Base-by-base conservation (phyloP, 2,888 invertebrate species). In the Cerastis leucographa region DNA sequence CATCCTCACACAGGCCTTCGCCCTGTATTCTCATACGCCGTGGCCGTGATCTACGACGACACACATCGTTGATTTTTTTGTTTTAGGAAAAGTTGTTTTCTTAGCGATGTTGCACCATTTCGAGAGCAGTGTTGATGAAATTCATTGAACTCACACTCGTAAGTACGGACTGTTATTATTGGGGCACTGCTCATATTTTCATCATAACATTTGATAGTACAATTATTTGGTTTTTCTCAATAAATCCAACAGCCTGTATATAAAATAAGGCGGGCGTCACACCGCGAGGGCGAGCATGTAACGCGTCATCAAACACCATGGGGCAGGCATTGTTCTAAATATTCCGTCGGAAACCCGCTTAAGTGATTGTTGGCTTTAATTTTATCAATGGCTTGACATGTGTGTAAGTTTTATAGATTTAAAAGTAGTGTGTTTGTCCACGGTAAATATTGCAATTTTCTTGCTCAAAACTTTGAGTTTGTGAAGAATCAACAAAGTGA, bases 251-350 rank as follows among this genome's bases (percentile, higher is more conserved):
- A 80, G 1, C 56, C 78, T 87, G 69, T 87, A 83, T 9, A 74
- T 17, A 68, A 76, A 81, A 81, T 85, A 87, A 87, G 86, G 88
- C 83, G 56, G 72, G 77, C 78, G 83, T 78, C 86, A 87, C 81
- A 87, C 80, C 67, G 62, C 66, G 72, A 80, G 86, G 87, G 88
- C 74, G 78, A 81, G 59, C 76, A 46, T 70, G 85, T 84, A 82
- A 87, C 86, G 85, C 86, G 64, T 82, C 88, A 88, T 88, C 87
- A 85, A 86, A 78, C 86, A 82, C 73, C 80, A 80, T 12, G 74
- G 77, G 81, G 73, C 79, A 68, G 62, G 71, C 85, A 81, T 88
- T 85, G 87, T 86, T 86, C 80, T 84, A 84, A 85, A 86, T 76
- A 88, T 79, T 86, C 74, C 73, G 61, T 81, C 74, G 74, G 79